These are phyloP conservation scores for Lepidurus arcticus DNA, from an alignment of 1,140 invertebrate species.

Conservation along the genomic window DNA sequence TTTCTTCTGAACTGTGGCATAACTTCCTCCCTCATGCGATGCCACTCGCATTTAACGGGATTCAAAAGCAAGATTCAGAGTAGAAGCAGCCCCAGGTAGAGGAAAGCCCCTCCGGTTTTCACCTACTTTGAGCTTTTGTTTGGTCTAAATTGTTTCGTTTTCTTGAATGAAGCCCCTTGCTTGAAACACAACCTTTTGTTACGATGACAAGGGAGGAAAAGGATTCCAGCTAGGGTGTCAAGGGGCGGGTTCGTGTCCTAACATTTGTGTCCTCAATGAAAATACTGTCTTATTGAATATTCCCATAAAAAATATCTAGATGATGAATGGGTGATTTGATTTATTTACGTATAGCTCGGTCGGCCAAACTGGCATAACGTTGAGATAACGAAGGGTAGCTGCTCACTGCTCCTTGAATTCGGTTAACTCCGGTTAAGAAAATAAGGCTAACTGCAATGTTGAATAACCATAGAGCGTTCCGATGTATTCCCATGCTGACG, in stretches of 20 bases:
- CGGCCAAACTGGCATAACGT: slow-evolving; percentile 4
- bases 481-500: background rate
- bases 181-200: background rate
- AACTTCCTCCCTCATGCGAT: slow-evolving; percentile 21
- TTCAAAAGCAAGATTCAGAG: background rate
- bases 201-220: background rate
- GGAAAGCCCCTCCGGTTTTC: slow-evolving; percentile 20
- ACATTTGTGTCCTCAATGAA: background rate
- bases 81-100: slow-evolving; percentile 1
- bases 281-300: background rate
- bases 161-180: slow-evolving; percentile 2
- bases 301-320: background rate
- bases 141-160: slow-evolving; percentile 20
- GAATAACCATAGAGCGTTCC: slow-evolving; percentile 7
- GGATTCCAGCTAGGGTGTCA: background rate
- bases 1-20: background rate
- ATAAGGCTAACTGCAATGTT: slow-evolving; percentile 19
- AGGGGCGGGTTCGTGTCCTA: background rate
- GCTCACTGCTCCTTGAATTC: slow-evolving; percentile 3
- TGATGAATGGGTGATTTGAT: background rate
- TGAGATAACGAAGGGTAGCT: background rate
- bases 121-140: slow-evolving; percentile 13
- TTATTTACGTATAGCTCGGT: slow-evolving; percentile 8
- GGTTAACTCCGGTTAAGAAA: slow-evolving; percentile 5
- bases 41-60: slow-evolving; percentile 13